Base-by-base conservation (phyloP, 2,888 invertebrate species). In the Tiliacea aurago region DNA sequence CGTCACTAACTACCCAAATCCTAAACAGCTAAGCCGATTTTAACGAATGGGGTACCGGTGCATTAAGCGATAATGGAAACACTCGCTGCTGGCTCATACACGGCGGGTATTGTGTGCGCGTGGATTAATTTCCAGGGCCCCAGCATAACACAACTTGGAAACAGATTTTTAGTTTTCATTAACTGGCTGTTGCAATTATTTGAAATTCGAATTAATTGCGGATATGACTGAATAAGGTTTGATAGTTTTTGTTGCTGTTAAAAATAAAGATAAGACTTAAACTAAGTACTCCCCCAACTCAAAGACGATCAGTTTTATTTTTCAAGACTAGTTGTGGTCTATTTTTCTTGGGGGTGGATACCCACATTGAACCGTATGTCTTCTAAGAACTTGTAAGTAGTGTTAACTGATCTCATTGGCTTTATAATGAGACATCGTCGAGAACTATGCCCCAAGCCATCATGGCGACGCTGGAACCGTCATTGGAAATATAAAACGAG, bases 1-100 rank as follows among this genome's bases (percentile, higher is more conserved):
- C 49, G 58, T 56, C 28, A 66, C 66, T 66, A 66, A 37, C 53
- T 45, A 56, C 64, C 51, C 13, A 73, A 78, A 58, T 74, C 56
- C 59, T 73, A 62, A 68, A 61, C 53, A 64, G 49, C 53, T 80
- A 80, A 71, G 67, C 67, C 64, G 64, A 75, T 75, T 75, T 59
- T 63, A 63, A 74, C 62, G 41, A 74, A 70, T 66, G 23, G 18
- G 41, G 23, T 65, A 56, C 73, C 18, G 28, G 61, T 79, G 78
- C 80, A 66, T 74, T 80, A 58, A 66, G 65, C 80, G 61, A 74
- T 74, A 79, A 56, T 74, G 69, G 23, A 66, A 80, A 65, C 33
- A 28, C 69, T 61, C 61, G 23, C 56, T 51, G 23, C 56, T 51
- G 33, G 78, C 47, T 55, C 51, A 55, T 61, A 71, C 55, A 45